phyloP scores from a whole-genome alignment of 2,113 vertebrate genomes.

The Xiphias gladius region DNA sequence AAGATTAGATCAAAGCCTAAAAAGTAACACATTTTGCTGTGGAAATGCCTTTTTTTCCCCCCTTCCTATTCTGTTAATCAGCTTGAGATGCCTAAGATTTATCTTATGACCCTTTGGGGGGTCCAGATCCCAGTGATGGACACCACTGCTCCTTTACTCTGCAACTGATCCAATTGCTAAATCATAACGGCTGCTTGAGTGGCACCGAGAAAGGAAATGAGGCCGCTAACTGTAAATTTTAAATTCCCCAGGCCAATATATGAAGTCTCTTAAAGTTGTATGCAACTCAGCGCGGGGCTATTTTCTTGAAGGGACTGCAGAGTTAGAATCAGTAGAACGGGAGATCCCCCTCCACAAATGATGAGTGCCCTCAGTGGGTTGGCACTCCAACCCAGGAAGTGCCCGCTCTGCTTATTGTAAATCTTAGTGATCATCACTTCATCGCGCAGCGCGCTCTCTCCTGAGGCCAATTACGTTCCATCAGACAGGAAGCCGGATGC shows the following conservation, averaged over 20 bases:
- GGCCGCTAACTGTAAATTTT: constrained; percentile 37
- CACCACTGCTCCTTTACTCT: background rate
- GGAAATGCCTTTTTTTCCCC: background rate
- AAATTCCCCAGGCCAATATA: constrained; percentile 21
- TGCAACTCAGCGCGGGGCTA: background rate
- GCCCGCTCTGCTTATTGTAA: constrained; percentile 53
- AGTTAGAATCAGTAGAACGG: background rate
- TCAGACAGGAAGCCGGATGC: constrained; percentile 78
- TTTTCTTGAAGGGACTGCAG: background rate
- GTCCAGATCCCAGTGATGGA: background rate
- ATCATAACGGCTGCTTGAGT: constrained; percentile 20
- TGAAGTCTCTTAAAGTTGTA: constrained; percentile 41
- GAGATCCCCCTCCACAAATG: background rate
- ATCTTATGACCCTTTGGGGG: background rate
- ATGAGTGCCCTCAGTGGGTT: background rate
- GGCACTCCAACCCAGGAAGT: constrained; percentile 45
- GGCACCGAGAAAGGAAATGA: constrained; percentile 46
- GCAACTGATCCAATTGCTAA: background rate
- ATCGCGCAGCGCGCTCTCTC: constrained; percentile 60
- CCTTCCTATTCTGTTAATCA: background rate
- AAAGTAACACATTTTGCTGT: background rate
- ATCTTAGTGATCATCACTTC: constrained; percentile 68
- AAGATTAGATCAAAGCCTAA: background rate
- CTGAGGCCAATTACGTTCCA: constrained; percentile 79
- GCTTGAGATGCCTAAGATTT: background rate